Base-by-base conservation (phyloP, 1,140 invertebrate genomes). In the Pantala flavescens region DNA sequence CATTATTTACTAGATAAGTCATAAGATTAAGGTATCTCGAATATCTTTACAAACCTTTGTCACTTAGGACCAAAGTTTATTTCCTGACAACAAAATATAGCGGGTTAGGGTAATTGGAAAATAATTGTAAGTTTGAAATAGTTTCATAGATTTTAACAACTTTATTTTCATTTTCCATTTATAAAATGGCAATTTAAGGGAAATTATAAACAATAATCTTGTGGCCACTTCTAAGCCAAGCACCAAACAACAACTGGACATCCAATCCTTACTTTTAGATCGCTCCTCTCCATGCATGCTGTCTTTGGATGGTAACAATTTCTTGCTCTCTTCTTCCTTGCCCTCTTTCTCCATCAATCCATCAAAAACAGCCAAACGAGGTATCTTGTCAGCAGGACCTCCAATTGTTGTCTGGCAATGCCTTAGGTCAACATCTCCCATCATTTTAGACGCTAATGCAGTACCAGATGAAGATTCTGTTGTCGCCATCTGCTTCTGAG, bases 371-470 rank as follows among this genome's bases (percentile, higher is more conserved):
- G 36, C 63, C 23, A 75, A 49, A 55, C 72, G 71, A 23, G 75
- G 71, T 43, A 71, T 55, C 43, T 77, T 77, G 55, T 77, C 74
- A 12, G 76, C 74, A 24, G 76, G 76, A 28, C 42, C 76, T 19
- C 49, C 49, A 2, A 63, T 5, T 14, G 49, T 63, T 19, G 14
- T 63, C n/a, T 63, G 49, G 49, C 49, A 63, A 21, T 63, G 49
- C 49, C 76, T 70, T 0, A 77, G 70, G 70, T 77, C 76, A 21
- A 77, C 76, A 75, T 77, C 76, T 42, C 74, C 70, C 16, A 63
- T 63, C 16, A 21, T 63, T 63, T 63, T 63, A 3, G 49, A 21
- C 49, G 5, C 49, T 21, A 63, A 21, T 21, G n/a, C n/a, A 21
- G 49, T 63, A 21, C 16, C 49, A 63, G 49, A 16, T 63, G 49